Percentiles rank a stretch among this genome's conserved stretches.
Evolutionary conservation across 2,888 invertebrate genomes (phyloP).

Genomic region (Heliconius charithonia): DNA sequence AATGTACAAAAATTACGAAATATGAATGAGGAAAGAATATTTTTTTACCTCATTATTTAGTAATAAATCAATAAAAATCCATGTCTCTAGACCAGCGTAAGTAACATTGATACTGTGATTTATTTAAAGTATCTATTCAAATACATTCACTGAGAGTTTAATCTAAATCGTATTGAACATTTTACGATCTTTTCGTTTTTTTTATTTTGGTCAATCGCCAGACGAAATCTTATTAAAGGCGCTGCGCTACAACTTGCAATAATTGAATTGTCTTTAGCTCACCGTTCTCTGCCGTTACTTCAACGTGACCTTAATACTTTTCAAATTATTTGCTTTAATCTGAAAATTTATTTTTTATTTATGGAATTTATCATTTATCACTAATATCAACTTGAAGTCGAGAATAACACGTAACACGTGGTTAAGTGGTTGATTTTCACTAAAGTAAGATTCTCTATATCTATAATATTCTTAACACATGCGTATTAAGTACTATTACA

Average conservation of each 20-base stretch:
- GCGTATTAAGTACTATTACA: too few species aligned
- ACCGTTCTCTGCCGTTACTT: constrained; percentile 32
- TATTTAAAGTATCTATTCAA: constrained; percentile 3
- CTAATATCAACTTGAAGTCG: not conserved
- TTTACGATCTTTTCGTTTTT: constrained; percentile 15
- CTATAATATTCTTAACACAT: too few species aligned
- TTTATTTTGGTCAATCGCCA: constrained; percentile 32
- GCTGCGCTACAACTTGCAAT: constrained; percentile 34
- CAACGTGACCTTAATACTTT: constrained; percentile 31
- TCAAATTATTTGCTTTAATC: constrained; percentile 13
- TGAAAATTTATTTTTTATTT: constrained; percentile 5
- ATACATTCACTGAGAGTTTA: constrained; percentile 23
- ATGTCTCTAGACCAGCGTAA: not conserved
- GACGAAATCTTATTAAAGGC: constrained; percentile 38
- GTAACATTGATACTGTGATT: not conserved
- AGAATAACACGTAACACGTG: not conserved
- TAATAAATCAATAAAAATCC: not conserved
- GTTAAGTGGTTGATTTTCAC: too few species aligned
- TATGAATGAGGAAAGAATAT: too few species aligned
- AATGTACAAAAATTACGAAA: too few species aligned
- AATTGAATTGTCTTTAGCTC: constrained; percentile 45
- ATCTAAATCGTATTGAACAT: constrained; percentile 19
- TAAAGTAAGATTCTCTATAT: not conserved
- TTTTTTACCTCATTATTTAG: too few species aligned
- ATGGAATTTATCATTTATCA: not conserved